Evolutionary conservation across 2,797 vertebrate genomes (phyloP).

Genomic region (Cynopterus sphinx): DNA sequence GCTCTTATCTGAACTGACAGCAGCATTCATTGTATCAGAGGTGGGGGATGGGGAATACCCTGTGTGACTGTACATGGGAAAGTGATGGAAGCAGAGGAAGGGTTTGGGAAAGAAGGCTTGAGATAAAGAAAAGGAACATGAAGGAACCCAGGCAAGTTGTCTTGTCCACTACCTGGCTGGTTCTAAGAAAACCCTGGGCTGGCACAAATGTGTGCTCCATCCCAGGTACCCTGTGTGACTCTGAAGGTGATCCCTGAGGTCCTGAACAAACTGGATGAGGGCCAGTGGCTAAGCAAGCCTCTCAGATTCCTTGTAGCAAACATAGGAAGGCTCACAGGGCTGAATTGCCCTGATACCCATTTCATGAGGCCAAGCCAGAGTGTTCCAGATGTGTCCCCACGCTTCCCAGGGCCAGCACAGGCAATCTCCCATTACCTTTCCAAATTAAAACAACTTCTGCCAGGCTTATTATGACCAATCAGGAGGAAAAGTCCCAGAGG

Average conservation of each 20-base stretch:
- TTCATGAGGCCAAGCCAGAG: neutral
- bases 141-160: neutral
- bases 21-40: conserved; percentile 81
- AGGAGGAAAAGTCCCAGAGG: neutral
- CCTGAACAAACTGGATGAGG: neutral
- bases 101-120: conserved; percentile 16
- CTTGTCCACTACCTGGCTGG: neutral
- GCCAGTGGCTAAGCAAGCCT: no score
- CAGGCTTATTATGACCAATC: neutral
- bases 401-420: neutral
- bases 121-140: conserved; percentile 17
- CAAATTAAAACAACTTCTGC: neutral
- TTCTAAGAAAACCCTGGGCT: neutral
- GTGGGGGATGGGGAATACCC: conserved; percentile 40
- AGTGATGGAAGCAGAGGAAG: conserved; percentile 48
- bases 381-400: neutral
- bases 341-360: no score
- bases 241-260: neutral
- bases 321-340: fast-evolving
- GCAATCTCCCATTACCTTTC: neutral
- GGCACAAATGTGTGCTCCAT: neutral
- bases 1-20: conserved; percentile 88
- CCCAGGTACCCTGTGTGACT: neutral
- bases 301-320: neutral
- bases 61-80: conserved; percentile 26